A percentile compares a stretch with the other conserved stretches of the same genome.
Evolutionary conservation across 2,797 vertebrate genomes (phyloP).

Genomic region (Lepus townsendii): DNA sequence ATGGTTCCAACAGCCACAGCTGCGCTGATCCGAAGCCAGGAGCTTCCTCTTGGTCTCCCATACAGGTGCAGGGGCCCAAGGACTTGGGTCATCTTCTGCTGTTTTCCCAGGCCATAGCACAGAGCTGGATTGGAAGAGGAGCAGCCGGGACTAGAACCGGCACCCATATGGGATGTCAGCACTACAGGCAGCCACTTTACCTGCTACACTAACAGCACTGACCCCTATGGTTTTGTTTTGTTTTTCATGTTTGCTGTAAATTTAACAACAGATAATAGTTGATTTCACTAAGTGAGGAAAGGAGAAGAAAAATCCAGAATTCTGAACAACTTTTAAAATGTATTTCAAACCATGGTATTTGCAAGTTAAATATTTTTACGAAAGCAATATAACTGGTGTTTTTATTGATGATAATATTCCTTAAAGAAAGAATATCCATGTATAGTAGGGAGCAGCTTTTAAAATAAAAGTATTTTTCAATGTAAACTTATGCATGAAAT

Average conservation of each 20-base stretch:
- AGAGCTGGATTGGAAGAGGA: too few relatives aligned
- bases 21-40: too few relatives aligned
- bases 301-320: constrained; percentile 42
- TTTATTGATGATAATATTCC: constrained; percentile 14
- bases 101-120: too few relatives aligned
- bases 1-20: too few relatives aligned
- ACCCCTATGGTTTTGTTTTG: not conserved
- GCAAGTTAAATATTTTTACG: constrained; percentile 41
- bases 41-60: too few relatives aligned
- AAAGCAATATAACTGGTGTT: not conserved
- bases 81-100: too few relatives aligned
- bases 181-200: too few relatives aligned
- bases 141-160: too few relatives aligned
- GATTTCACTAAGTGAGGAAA: constrained; percentile 29
- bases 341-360: constrained; percentile 48
- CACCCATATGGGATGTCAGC: too few relatives aligned
- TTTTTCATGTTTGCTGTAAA: constrained; percentile 27
- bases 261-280: not conserved
- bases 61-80: too few relatives aligned
- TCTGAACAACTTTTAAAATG: constrained; percentile 31
- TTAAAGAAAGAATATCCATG: constrained; percentile 31
- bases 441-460: constrained; percentile 25
- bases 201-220: too few relatives aligned
- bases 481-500: constrained; percentile 43
- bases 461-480: constrained; percentile 54